These are phyloP conservation scores for Solenopsis invicta DNA, from an alignment of 1,140 invertebrate species.

Conservation along the genomic window DNA sequence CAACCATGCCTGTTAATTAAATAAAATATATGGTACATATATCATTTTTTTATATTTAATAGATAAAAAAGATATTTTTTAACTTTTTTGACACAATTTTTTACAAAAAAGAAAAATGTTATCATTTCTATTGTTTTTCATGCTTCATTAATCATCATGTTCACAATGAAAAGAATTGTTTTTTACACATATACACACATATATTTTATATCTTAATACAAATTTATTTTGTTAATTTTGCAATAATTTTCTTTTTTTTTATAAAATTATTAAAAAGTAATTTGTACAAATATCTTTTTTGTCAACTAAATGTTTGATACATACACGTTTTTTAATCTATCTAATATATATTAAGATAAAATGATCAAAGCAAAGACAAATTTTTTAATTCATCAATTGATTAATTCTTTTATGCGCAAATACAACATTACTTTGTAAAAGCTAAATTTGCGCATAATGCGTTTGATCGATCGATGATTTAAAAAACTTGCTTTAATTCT, in stretches of 20 bases:
- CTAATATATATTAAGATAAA: background rate
- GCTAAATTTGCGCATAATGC: too few species aligned
- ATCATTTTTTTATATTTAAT: constrained; percentile 16
- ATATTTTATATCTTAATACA: background rate
- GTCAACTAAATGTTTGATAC: background rate
- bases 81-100: background rate
- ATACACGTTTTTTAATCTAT: constrained; percentile 8
- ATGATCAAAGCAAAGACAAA: background rate
- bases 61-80: constrained; percentile 28
- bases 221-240: constrained; percentile 3
- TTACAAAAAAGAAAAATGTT: background rate
- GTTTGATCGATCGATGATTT: too few species aligned
- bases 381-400: background rate
- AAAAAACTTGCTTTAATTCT: background rate
- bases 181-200: background rate
- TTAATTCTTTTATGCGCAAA: too few species aligned
- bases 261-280: background rate
- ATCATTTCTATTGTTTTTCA: background rate
- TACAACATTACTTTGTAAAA: too few species aligned
- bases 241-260: background rate
- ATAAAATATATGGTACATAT: constrained; percentile 3
- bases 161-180: background rate
- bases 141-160: too few species aligned
- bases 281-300: constrained; percentile 20
- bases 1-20: constrained; percentile 92